These are phyloP conservation scores for Caenorhabditis sp. DNA, from an alignment of 2,888 invertebrate species.

Conservation along the genomic window DNA sequence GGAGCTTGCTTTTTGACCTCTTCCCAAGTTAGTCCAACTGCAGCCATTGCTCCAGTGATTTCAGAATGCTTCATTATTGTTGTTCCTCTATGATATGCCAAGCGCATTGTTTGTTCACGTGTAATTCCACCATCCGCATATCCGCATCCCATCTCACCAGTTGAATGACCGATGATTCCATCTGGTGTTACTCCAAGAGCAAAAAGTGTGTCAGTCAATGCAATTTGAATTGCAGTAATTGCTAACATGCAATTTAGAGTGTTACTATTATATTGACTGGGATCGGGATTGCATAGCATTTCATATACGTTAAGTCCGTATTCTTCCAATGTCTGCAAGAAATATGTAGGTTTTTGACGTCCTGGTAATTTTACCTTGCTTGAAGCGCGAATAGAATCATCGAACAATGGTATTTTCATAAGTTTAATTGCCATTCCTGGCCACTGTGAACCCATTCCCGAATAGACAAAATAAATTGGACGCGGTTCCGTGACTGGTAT, in stretches of 20 bases:
- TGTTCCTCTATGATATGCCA: slow-evolving; percentile 94
- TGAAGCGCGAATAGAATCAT: slow-evolving; percentile 87
- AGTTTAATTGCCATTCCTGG: slow-evolving; percentile 94
- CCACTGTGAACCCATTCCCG: slow-evolving; percentile 99
- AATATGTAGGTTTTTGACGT: no score
- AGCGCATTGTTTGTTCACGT: slow-evolving; percentile 93
- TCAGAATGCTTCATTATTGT: slow-evolving; percentile 79
- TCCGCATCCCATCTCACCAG: slow-evolving; percentile 94
- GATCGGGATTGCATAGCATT: slow-evolving; percentile 88
- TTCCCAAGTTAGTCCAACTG: slow-evolving; percentile 92
- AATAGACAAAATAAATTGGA: slow-evolving; percentile 94
- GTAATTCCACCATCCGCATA: slow-evolving; percentile 97
- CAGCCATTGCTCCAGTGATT: slow-evolving; percentile 89
- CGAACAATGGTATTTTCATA: slow-evolving; percentile 90
- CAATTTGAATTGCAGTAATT: slow-evolving; percentile 97
- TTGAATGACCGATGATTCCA: slow-evolving; percentile 97
- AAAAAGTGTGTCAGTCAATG: slow-evolving; percentile 92
- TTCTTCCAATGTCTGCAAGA: slow-evolving; percentile 86
- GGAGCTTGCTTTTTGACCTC: slow-evolving; percentile 88
- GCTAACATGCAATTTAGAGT: slow-evolving; percentile 93
- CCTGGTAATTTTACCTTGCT: slow-evolving; percentile 61
- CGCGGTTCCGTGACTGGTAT: slow-evolving; percentile 80
- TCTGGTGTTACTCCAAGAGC: slow-evolving; percentile 90
- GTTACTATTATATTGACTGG: slow-evolving; percentile 87
- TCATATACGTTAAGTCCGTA: slow-evolving; percentile 91